Base-by-base conservation (phyloP, 2,113 vertebrate species). In the Entelurus aequoreus region DNA sequence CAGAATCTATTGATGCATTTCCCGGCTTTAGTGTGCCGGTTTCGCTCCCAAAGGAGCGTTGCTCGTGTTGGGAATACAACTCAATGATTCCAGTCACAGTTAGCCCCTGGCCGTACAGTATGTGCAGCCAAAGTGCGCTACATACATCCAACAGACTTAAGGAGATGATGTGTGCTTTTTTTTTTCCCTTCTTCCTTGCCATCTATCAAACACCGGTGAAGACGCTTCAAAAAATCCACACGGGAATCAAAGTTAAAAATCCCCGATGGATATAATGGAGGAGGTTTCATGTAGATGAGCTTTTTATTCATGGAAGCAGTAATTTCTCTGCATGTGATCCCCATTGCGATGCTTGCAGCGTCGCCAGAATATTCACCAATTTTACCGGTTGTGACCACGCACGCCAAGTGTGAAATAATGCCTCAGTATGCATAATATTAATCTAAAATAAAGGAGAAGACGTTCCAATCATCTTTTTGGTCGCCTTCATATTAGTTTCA, bases 1-100 rank as follows among this genome's bases (percentile, higher is more conserved):
- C 56, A 66, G 67, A 74, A 70, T 69, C 67, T 74, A 66, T 69
- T 77, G 69, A 70, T 75, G 69, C 74, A 78, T 61, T 76, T 75
- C 67, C 69, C 51, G 9, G 53, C 61, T 61, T 70, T 51, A 49
- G 60, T 68, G 56, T 66, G 68, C 69, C 69, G 57, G 52, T 68
- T 63, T 68, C 59, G 62, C 56, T 80, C 71, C 75, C 77, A 57
- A 54, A 74, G 68, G 74, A 76, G 70, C 77, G 63, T 69, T 76
- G 63, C 65, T 50, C 69, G 66, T 74, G 66, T 66, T 77, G 63
- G 71, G 66, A 72, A 81, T 69, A 77, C 62, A 78, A 61, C 73
- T 78, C 67, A 64, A 46, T 72, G 74, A 80, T 63, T 82, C 64
- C 60, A 73, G 65, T 78, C 80, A 80, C 79, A 72, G 63, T 76